Percentiles rank a stretch among this genome's conserved stretches.
phyloP scores from a whole-genome alignment of 2,888 invertebrate genomes.

The Conistra vaccinii region DNA sequence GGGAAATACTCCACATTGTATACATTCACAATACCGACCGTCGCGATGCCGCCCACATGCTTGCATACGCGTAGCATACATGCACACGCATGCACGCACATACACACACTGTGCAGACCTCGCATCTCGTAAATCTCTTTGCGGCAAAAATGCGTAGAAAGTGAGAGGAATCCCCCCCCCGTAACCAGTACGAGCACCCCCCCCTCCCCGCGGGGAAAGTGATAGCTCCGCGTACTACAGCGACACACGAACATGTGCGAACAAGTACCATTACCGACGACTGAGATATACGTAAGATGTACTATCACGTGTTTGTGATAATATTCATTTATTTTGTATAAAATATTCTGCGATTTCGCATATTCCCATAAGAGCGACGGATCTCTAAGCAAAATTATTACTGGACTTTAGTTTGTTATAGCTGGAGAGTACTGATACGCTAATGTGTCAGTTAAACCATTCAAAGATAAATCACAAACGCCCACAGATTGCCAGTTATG shows the following conservation, averaged over 20 bases:
- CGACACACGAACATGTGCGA: not conserved
- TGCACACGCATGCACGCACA: not conserved
- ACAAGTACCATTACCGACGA: not conserved
- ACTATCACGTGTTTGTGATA: not conserved
- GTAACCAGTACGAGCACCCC: not conserved
- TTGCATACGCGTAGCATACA: not conserved
- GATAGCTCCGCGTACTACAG: slow-evolving; percentile 28
- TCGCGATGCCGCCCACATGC: not conserved
- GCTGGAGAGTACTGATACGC: not conserved
- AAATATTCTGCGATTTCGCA: not conserved
- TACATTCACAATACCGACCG: not conserved
- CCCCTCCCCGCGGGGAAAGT: slow-evolving; percentile 60
- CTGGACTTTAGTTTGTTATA: too few species aligned
- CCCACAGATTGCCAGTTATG: not conserved
- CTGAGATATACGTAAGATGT: not conserved
- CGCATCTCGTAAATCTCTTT: slow-evolving; percentile 30
- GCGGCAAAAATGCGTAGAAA: slow-evolving; percentile 71
- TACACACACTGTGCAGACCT: not conserved
- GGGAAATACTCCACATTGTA: slow-evolving; percentile 24
- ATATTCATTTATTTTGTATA: not conserved
- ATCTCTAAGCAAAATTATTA: not conserved
- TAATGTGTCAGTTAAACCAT: not conserved
- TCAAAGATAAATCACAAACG: not conserved
- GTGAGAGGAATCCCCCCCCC: slow-evolving; percentile 47
- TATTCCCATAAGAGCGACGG: not conserved